These are phyloP conservation scores for Halichoeres trimaculatus DNA, from an alignment of 2,113 vertebrate species.

Conservation along the genomic window DNA sequence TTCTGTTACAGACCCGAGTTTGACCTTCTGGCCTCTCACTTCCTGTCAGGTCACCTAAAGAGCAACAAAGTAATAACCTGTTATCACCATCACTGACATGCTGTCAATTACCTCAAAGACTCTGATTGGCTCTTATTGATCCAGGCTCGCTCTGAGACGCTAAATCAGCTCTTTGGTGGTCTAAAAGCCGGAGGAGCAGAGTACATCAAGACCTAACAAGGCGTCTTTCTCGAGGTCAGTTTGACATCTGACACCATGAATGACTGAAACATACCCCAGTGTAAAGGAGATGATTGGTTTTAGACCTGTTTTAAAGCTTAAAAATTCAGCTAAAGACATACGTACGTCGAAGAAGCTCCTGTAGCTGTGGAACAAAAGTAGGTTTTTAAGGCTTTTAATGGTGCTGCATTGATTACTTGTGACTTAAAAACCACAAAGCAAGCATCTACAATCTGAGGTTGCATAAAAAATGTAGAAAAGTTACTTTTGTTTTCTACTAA, in stretches of 20 bases:
- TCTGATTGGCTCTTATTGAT: slow-evolving; percentile 27
- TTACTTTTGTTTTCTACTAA: too few species aligned
- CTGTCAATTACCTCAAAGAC: slow-evolving; percentile 13
- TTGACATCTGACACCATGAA: not conserved
- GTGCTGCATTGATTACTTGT: too few species aligned
- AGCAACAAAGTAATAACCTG: not conserved
- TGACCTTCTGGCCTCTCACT: not conserved
- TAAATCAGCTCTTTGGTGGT: not conserved
- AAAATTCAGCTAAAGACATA: not conserved
- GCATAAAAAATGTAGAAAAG: too few species aligned
- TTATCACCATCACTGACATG: not conserved
- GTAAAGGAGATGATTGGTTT: too few species aligned
- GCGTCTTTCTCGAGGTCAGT: not conserved
- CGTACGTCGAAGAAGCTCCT: too few species aligned
- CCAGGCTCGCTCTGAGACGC: not conserved
- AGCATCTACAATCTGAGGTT: too few species aligned
- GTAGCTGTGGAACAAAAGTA: too few species aligned
- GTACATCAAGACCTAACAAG: not conserved
- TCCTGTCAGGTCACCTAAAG: not conserved
- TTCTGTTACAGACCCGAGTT: too few species aligned
- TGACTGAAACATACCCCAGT: not conserved
- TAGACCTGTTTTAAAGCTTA: not conserved
- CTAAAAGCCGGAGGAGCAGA: not conserved
- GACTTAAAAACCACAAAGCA: too few species aligned
- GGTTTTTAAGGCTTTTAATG: too few species aligned